Base-by-base conservation (phyloP, 2,888 invertebrate species). In the Papilio elwesi region DNA sequence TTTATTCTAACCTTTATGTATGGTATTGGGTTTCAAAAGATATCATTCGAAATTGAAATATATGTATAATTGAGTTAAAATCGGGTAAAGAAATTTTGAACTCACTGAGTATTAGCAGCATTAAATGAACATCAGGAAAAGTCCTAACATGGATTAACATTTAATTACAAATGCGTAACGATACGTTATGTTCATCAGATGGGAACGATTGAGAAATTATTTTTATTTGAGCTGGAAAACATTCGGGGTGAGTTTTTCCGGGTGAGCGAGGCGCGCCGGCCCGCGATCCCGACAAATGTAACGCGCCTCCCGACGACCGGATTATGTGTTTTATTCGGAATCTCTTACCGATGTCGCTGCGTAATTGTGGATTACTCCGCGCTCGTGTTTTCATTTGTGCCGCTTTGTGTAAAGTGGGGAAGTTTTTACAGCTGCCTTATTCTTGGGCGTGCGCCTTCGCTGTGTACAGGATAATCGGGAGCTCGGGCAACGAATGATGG, bases 281-380 rank as follows among this genome's bases (percentile, higher is more conserved):
- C 43, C 43, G 43, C 51, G 75, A 75, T 70, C 64, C 68, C 62
- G 67, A 62, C 71, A 57, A 59, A 66, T 49, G 59, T 71, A 67
- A 59, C 71, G 71, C 66, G 59, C 74, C 75, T 62, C 53, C 77
- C 76, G 75, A 65, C 75, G 43, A 75, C 77, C 70, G 90, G 92
- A 92, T 93, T 92, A 92, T 85, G 89, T 88, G 84, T 91, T 91
- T 91, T 89, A 89, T 89, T 84, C 86, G 82, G 83, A 89, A 91
- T 91, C 90, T 90, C 89, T 89, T 88, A 88, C 90, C 88, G 85
- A 90, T 90, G 92, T 92, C 87, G 85, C 85, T 82, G 82, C 86
- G 90, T 92, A 92, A 92, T 91, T 92, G 91, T 91, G 92, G 92
- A 92, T 93, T 92, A 90, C 87, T 78, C 55, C 74, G 73, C 80